Evolutionary conservation across 64 coral and sea anemone genomes (phyloP).

Genomic region (Stylophora pistillata): DNA sequence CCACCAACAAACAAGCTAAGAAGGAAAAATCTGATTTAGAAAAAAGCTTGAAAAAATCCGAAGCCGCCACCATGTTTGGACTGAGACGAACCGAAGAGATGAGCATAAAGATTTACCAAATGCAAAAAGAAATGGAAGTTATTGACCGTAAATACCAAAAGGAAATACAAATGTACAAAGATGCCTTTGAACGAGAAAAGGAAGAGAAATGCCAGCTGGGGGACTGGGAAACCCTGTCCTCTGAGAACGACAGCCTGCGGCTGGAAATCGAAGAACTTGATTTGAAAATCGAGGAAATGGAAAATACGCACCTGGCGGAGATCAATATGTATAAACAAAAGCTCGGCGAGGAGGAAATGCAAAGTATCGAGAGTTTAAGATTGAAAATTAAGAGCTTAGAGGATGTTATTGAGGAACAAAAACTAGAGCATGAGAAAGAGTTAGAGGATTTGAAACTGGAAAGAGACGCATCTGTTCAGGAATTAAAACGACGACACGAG

Average conservation of each 20-base stretch:
- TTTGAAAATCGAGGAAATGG: slow-evolving; percentile 83
- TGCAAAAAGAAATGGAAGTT: slow-evolving; percentile 98
- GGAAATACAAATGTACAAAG: slow-evolving; percentile 92
- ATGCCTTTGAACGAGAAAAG: slow-evolving; percentile 86
- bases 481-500: slow-evolving; percentile 41
- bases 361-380: slow-evolving; percentile 63
- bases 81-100: slow-evolving; percentile 92
- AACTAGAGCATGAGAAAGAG: slow-evolving; percentile 77
- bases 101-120: slow-evolving; percentile 98
- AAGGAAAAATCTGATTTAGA: slow-evolving; percentile 74
- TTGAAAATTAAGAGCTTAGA: slow-evolving; percentile 85
- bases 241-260: slow-evolving; percentile 78
- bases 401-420: slow-evolving; percentile 91
- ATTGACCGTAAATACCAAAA: slow-evolving; percentile 89
- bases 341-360: slow-evolving; percentile 69
- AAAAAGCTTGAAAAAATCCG: slow-evolving; percentile 84
- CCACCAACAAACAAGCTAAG: slow-evolving; percentile 45
- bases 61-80: slow-evolving; percentile 93
- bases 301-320: slow-evolving; percentile 59
- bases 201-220: slow-evolving; percentile 34
- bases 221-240: slow-evolving; percentile 36
- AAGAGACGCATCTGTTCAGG: slow-evolving; percentile 16
- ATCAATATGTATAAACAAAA: slow-evolving; percentile 90
- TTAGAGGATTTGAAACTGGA: slow-evolving; percentile 48
- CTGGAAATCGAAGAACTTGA: slow-evolving; percentile 74